A percentile compares a stretch with the other conserved stretches of the same genome.
Conservation (phyloP, 23 tunicate species). For the Botrylloides violaceus region DNA sequence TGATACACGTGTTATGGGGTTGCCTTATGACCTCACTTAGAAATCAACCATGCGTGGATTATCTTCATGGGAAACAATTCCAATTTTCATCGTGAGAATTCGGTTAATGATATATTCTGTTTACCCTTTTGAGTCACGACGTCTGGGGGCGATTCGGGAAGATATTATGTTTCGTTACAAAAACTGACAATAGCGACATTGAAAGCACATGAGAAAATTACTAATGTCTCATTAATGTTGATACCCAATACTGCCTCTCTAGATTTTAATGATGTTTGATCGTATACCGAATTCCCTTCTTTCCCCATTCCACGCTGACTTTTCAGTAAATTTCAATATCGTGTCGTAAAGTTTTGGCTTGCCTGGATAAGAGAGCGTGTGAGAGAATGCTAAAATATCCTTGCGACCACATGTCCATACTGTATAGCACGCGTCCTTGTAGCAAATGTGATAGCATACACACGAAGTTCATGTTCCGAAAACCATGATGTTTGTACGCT, state of each 20-base stretch:
- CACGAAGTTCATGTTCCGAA: no score
- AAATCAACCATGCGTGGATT: slow-evolving; percentile 12
- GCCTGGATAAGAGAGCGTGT: no score
- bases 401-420: no score
- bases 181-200: background rate
- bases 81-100: slow-evolving; percentile 2
- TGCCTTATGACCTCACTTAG: background rate
- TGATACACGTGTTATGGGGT: background rate
- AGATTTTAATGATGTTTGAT: background rate
- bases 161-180: background rate
- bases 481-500: no score
- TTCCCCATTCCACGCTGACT: no score
- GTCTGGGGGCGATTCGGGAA: background rate
- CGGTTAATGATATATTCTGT: background rate
- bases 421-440: no score
- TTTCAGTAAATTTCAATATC: background rate
- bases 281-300: background rate
- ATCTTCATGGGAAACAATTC: slow-evolving; percentile 28
- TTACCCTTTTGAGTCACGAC: background rate
- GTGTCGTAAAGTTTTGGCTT: background rate
- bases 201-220: background rate
- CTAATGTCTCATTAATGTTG: background rate
- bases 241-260: background rate
- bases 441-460: no score
- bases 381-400: no score